Evolutionary conservation across 2,888 invertebrate genomes (phyloP).

Genomic region (Andrena bicolor): DNA sequence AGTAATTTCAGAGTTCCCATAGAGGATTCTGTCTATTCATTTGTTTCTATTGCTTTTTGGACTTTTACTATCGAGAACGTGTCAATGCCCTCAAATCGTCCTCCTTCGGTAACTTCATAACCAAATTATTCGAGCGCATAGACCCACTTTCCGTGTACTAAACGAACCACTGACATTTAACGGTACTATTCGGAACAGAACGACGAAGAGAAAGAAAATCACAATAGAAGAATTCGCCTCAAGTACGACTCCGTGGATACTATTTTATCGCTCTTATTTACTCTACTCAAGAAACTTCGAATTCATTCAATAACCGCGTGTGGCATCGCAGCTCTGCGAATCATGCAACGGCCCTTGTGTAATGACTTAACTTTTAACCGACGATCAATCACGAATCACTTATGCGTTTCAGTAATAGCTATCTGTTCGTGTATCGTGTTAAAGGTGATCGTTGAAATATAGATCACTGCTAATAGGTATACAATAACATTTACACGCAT

Average conservation of each 20-base stretch:
- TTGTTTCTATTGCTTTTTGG: neutral
- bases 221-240: slow-evolving; percentile 10
- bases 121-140: slow-evolving; percentile 44
- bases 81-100: slow-evolving; percentile 9
- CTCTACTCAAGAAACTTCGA: no score
- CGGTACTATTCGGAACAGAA: slow-evolving; percentile 28
- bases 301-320: neutral
- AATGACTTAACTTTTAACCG: no score
- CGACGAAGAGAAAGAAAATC: slow-evolving; percentile 18
- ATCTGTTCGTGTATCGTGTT: no score
- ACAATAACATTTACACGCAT: no score
- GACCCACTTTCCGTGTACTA: slow-evolving; percentile 41
- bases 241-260: neutral
- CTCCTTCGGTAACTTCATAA: slow-evolving; percentile 16
- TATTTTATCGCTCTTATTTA: neutral
- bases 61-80: neutral
- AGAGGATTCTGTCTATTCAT: neutral
- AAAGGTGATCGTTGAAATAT: no score
- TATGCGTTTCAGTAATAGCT: no score
- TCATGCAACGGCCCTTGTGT: no score
- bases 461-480: no score
- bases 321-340: no score
- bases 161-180: slow-evolving; percentile 43
- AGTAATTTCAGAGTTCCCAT: no score
- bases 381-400: no score